These are phyloP conservation scores for Burhinus bistriatus DNA, from an alignment of 2,113 vertebrate genomes.

Conservation along the genomic window DNA sequence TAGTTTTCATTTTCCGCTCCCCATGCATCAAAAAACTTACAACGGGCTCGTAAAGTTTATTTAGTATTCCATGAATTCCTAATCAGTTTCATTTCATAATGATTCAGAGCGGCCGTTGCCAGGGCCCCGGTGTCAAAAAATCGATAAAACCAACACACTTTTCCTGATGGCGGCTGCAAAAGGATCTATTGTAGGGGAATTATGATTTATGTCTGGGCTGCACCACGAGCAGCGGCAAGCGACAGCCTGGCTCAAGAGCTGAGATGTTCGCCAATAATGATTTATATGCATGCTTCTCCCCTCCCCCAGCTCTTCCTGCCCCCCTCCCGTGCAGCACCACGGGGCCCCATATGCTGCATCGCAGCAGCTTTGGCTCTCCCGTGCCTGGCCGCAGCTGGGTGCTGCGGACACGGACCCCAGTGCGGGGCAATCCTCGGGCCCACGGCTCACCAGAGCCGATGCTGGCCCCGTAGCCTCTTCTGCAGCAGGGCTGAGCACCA, in stretches of 20 bases:
- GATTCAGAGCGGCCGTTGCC: slow-evolving; percentile 86
- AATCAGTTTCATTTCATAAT: slow-evolving; percentile 99
- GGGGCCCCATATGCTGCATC: not conserved
- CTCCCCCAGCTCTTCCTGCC: slow-evolving; percentile 51
- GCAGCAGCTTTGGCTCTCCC: not conserved
- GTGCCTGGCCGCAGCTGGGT: not conserved
- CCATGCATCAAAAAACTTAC: slow-evolving; percentile 91
- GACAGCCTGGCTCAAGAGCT: slow-evolving; percentile 86
- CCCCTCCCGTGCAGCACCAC: not conserved
- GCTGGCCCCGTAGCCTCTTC: not conserved
- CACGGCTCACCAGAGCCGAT: accelerated
- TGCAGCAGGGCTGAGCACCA: not conserved
- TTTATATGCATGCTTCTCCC: slow-evolving; percentile 88
- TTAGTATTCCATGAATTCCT: slow-evolving; percentile 99
- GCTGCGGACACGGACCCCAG: not conserved
- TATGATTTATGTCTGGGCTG: slow-evolving; percentile 99
- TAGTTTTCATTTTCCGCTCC: slow-evolving; percentile 90
- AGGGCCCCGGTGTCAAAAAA: slow-evolving; percentile 88
- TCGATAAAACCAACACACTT: slow-evolving; percentile 97
- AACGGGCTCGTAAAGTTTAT: slow-evolving; percentile 95
- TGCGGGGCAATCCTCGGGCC: accelerated
- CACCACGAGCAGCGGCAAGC: slow-evolving; percentile 82
- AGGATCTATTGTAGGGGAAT: slow-evolving; percentile 99
- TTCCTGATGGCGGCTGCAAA: slow-evolving; percentile 91
- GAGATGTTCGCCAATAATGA: slow-evolving; percentile 99